Evolutionary conservation across 2,113 vertebrate species (phyloP).

Genomic region (Melanerpes formicivorus): DNA sequence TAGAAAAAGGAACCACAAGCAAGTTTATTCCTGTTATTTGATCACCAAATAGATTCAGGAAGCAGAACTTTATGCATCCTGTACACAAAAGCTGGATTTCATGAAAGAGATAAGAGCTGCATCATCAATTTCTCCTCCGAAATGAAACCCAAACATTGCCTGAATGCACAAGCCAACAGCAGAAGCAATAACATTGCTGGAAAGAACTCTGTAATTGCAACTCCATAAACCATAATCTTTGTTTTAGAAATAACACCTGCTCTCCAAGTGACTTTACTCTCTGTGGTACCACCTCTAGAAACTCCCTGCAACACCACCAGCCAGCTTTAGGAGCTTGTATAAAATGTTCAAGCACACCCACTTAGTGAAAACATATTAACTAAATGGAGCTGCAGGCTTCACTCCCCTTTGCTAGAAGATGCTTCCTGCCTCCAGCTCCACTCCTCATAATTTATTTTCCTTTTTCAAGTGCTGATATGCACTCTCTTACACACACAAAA

Average conservation of each 20-base stretch:
- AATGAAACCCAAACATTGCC: conserved; percentile 57
- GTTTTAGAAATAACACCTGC: conserved; percentile 64
- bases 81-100: neutral
- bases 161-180: conserved; percentile 23
- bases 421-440: conserved; percentile 48
- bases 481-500: neutral
- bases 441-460: conserved; percentile 61
- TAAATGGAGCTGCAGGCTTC: conserved; percentile 54
- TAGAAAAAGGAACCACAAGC: conserved; percentile 5
- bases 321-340: neutral
- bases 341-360: neutral
- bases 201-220: conserved; percentile 46
- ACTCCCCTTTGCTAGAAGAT: conserved; percentile 23
- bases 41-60: neutral
- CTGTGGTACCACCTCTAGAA: neutral
- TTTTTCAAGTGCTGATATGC: conserved; percentile 59
- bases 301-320: neutral
- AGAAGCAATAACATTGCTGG: conserved; percentile 21
- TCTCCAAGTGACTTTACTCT: conserved; percentile 31
- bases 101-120: conserved; percentile 54
- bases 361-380: conserved; percentile 35
- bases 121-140: conserved; percentile 39
- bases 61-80: conserved; percentile 36
- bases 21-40: neutral
- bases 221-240: conserved; percentile 50